Percentiles rank a stretch among this genome's conserved stretches.
These are phyloP conservation scores for Geotrupes spiniger DNA, from an alignment of 2,888 invertebrate genomes.

Conservation along the genomic window DNA sequence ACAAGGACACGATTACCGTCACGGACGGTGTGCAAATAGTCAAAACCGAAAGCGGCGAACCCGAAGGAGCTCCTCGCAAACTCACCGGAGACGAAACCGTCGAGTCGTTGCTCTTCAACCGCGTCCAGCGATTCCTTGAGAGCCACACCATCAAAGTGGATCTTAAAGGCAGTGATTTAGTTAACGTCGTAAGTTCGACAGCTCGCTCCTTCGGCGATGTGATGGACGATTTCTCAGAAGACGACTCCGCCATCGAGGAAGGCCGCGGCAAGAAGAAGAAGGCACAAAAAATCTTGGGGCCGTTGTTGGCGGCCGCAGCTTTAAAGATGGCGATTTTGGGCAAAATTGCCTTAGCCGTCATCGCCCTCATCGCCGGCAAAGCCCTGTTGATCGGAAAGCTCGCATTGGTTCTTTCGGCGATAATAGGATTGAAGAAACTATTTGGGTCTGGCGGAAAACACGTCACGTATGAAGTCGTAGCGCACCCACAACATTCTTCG, in stretches of 20 bases:
- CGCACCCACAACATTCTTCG: slow-evolving; percentile 76
- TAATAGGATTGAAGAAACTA: slow-evolving; percentile 81
- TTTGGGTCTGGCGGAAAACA: slow-evolving; percentile 71
- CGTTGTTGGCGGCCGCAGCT: slow-evolving; percentile 70
- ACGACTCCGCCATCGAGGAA: slow-evolving; percentile 55
- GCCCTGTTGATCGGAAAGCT: slow-evolving; percentile 82
- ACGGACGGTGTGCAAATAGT: slow-evolving; percentile 83
- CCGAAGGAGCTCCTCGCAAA: slow-evolving; percentile 75
- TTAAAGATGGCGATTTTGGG: slow-evolving; percentile 76
- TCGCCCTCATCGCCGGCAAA: slow-evolving; percentile 83
- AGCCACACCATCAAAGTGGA: slow-evolving; percentile 81
- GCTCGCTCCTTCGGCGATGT: slow-evolving; percentile 78
- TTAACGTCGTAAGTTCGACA: slow-evolving; percentile 74
- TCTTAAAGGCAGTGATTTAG: slow-evolving; percentile 79
- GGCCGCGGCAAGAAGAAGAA: slow-evolving; percentile 77
- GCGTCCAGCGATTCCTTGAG: slow-evolving; percentile 73
- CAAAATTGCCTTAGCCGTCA: slow-evolving; percentile 75
- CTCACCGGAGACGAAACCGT: slow-evolving; percentile 64
- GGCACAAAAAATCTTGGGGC: slow-evolving; percentile 74
- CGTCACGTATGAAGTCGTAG: slow-evolving; percentile 84
- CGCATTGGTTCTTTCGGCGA: slow-evolving; percentile 77
- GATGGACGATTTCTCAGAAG: slow-evolving; percentile 62
- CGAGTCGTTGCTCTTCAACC: slow-evolving; percentile 62
- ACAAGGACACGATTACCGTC: slow-evolving; percentile 75
- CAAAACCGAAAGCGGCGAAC: slow-evolving; percentile 64